Conservation (phyloP, 2,797 vertebrate genomes). For the Tenualosa thibaudeaui region DNA sequence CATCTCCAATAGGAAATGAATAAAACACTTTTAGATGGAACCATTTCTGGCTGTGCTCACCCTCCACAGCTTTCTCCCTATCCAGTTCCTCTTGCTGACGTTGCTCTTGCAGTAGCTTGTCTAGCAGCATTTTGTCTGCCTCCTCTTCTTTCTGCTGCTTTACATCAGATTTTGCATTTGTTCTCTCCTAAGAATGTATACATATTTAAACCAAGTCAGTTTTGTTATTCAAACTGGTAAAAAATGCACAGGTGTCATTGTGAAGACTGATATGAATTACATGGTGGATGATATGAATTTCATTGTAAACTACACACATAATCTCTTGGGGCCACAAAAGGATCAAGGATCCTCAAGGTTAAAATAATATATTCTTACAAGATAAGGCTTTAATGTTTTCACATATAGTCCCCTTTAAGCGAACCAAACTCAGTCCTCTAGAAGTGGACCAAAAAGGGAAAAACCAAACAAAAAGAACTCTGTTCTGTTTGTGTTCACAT, state of each 20-base stretch:
- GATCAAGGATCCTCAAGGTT: too few species aligned
- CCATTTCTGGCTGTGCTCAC: constrained; percentile 59
- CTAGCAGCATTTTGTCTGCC: constrained; percentile 86
- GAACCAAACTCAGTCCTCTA: too few species aligned
- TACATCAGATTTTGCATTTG: constrained; percentile 66
- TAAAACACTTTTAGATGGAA: background rate
- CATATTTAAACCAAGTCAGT: constrained; percentile 13
- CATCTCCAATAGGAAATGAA: too few species aligned
- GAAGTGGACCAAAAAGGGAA: too few species aligned
- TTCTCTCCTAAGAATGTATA: constrained; percentile 70
- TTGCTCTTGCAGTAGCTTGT: constrained; percentile 88
- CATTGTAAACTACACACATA: background rate
- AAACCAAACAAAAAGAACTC: too few species aligned
- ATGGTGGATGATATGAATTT: too few species aligned
- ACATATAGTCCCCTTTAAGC: too few species aligned
- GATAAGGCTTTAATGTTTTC: too few species aligned
- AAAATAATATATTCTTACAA: too few species aligned
- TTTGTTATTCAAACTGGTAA: background rate
- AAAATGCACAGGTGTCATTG: too few species aligned
- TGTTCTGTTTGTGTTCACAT: too few species aligned
- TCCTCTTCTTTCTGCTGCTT: constrained; percentile 86
- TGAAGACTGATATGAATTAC: background rate
- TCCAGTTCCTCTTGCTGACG: constrained; percentile 87
- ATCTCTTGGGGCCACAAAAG: background rate
- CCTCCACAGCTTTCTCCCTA: constrained; percentile 92